Percentiles rank a stretch among this genome's conserved stretches.
These are phyloP conservation scores for Bujurquina vittata DNA, from an alignment of 2,113 vertebrate genomes.

Conservation along the genomic window DNA sequence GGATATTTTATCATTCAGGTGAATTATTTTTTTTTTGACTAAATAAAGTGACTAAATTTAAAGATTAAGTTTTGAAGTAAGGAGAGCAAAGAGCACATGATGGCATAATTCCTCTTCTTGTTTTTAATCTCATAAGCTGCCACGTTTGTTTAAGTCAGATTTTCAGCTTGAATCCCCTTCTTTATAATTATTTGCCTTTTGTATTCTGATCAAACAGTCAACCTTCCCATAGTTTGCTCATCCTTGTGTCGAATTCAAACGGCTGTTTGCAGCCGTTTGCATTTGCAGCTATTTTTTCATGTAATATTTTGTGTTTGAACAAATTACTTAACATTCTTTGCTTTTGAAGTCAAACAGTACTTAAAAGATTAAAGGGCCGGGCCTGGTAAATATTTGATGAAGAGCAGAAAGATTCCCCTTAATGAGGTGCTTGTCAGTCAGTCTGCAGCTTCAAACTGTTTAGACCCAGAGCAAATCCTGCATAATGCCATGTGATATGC, in stretches of 20 bases:
- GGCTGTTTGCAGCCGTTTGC: slow-evolving; percentile 11
- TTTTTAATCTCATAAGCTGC: not conserved
- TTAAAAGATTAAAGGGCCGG: slow-evolving; percentile 13
- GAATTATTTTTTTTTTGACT: not conserved
- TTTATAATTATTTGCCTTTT: not conserved
- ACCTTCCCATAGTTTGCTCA: not conserved
- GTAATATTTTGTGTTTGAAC: slow-evolving; percentile 5
- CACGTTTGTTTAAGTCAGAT: not conserved
- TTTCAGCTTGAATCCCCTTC: not conserved
- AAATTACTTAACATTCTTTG: slow-evolving; percentile 26
- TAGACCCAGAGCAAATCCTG: slow-evolving; percentile 27
- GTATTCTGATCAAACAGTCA: not conserved
- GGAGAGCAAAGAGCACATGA: not conserved
- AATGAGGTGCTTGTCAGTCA: slow-evolving; percentile 60
- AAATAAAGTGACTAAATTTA: not conserved
- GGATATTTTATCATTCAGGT: not conserved
- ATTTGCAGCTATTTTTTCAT: not conserved
- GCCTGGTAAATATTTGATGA: slow-evolving; percentile 60
- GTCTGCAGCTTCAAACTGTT: slow-evolving; percentile 55
- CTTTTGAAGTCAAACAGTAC: slow-evolving; percentile 37
- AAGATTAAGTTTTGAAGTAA: not conserved
- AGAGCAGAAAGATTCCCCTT: slow-evolving; percentile 26
- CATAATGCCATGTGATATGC: slow-evolving; percentile 47
- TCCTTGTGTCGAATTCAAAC: not conserved
- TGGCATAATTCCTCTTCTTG: not conserved